Evolutionary conservation across 1,140 invertebrate genomes (phyloP), one percentile per base, ranked within the genome.

Genomic region (Scaptomyza pallida): DNA sequence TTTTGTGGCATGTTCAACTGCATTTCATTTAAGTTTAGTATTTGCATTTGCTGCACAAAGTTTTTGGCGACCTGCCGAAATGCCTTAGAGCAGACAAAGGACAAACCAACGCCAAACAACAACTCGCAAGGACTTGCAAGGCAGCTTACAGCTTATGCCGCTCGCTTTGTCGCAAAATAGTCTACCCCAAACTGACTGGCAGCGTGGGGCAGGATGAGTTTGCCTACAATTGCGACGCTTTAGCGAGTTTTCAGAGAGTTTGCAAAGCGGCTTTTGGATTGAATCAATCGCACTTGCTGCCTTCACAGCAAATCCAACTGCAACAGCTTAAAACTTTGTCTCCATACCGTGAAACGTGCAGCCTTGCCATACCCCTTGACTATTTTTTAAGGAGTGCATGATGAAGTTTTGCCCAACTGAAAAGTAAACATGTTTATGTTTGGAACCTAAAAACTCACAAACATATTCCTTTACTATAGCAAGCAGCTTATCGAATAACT

Each of bases 21-120:
- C 62, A 71, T 75, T 80, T 86, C 77, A 77, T 80, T 83, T 75
- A 83, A 78, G 79, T 83, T 83, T 72, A 26, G 65, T 75, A 69
- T 75, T 78, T 83, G 75, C 79, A 83, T 78, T 82, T 68, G 50
- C 44, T 52, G 62, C 44, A 23, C 40, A 52, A 77, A 86, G 44
- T 56, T 80, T 64, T 64, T 15, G 33, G 17, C n/a, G 33, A 15
- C 2, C 41, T 50, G 57, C 59, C 40, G 16, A 35, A 43, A 21
- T 65, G 43, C 21, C 71, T 43, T 41, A 17, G 44, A 73, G 26
- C 50, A n/a, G 33, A 40, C 43, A 68, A 61, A 15, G 43, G 15
- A 47, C 52, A 33, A 33, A 48, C 33, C 33, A 35, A 19, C 47
- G 35, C 13, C 33, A 50, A 52, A 15, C 21, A 52, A 56, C 59